phyloP scores from a whole-genome alignment of 2,797 vertebrate species.

The Salarias fasciatus region DNA sequence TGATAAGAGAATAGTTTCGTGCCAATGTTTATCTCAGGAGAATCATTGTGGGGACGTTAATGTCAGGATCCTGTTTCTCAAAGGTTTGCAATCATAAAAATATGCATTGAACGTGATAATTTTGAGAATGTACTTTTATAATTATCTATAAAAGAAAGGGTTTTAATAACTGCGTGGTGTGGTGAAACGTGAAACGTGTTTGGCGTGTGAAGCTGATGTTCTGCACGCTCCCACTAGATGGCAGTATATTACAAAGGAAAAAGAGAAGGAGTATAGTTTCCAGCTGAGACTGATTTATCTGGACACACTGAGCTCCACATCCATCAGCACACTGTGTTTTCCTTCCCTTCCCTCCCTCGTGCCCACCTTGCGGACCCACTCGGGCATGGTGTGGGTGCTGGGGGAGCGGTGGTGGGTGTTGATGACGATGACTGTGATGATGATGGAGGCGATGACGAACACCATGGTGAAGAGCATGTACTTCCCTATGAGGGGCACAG shows the following conservation, averaged over 20 bases:
- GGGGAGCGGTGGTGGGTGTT: slow-evolving; percentile 97
- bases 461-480: slow-evolving; percentile 99
- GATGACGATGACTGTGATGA: slow-evolving; percentile 97
- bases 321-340: background rate
- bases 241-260: slow-evolving; percentile 39
- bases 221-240: slow-evolving; percentile 58
- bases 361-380: slow-evolving; percentile 92
- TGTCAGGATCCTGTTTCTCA: no score
- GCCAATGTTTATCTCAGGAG: no score
- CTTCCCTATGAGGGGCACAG: slow-evolving; percentile 95
- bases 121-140: no score
- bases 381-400: slow-evolving; percentile 94
- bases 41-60: no score
- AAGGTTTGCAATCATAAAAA: no score
- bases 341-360: background rate
- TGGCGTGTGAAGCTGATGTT: background rate
- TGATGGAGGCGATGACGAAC: slow-evolving; percentile 95
- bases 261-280: background rate
- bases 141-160: no score
- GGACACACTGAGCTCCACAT: background rate
- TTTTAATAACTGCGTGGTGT: no score
- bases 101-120: no score
- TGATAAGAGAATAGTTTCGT: no score
- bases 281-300: background rate
- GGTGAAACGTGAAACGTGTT: no score